phyloP scores from a whole-genome alignment of 2,888 invertebrate species.

The Drosophila buzzatii region DNA sequence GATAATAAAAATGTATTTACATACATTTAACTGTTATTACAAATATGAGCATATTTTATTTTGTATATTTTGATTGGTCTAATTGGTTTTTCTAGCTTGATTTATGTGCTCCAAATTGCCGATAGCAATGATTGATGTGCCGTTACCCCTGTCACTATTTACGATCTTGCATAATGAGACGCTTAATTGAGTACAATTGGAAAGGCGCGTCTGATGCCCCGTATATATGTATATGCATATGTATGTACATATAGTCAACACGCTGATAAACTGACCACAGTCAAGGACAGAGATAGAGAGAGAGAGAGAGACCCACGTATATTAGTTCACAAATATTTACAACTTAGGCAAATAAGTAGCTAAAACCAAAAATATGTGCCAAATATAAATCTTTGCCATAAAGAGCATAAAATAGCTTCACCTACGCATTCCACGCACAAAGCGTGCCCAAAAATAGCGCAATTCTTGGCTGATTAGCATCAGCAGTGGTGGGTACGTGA shows the following conservation, averaged over 20 bases:
- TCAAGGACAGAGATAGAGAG: conserved; percentile 33
- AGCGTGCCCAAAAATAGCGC: conserved; percentile 75
- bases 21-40: conserved; percentile 12
- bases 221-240: conserved; percentile 1
- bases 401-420: conserved; percentile 20
- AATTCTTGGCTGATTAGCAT: conserved; percentile 65
- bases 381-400: conserved; percentile 56
- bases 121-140: conserved; percentile 67
- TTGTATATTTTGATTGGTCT: conserved; percentile 64
- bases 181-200: conserved; percentile 61
- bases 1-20: conserved; percentile 15
- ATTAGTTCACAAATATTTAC: conserved; percentile 35
- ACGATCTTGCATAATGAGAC: conserved; percentile 62
- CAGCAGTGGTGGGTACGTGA: conserved; percentile 58
- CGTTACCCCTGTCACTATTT: conserved; percentile 44
- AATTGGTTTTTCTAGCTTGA: conserved; percentile 55
- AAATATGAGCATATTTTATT: conserved; percentile 10
- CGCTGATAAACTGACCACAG: conserved; percentile 51
- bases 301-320: conserved; percentile 32
- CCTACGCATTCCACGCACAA: conserved; percentile 56
- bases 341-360: conserved; percentile 38
- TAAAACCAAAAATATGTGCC: conserved; percentile 34
- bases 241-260: conserved; percentile 10
- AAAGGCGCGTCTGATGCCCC: conserved; percentile 8
- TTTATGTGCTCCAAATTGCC: conserved; percentile 47